Conservation (phyloP, 2,113 vertebrate genomes). For the Perccottus glenii region DNA sequence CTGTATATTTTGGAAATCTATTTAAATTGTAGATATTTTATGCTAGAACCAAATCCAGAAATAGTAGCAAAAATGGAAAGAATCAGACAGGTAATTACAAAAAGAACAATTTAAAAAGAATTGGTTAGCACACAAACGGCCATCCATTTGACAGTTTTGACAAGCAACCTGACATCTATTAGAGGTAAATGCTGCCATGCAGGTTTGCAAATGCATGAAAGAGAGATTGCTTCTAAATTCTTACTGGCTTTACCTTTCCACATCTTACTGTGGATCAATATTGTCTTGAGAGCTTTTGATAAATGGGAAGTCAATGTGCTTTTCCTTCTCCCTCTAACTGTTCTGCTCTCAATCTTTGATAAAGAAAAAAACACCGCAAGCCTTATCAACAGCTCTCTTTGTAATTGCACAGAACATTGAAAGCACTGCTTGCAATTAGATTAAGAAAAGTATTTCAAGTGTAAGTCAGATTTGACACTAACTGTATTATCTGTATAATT, state of each 20-base stretch:
- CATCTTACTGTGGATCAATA: conserved; percentile 55
- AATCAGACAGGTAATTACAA: conserved; percentile 24
- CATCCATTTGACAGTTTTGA: conserved; percentile 50
- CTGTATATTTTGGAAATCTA: background rate
- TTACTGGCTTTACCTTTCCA: conserved; percentile 55
- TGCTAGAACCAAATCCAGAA: conserved; percentile 8
- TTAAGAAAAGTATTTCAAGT: conserved; percentile 5
- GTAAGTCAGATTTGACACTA: conserved; percentile 22
- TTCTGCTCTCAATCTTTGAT: conserved; percentile 29
- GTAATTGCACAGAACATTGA: conserved; percentile 16
- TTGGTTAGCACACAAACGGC: background rate
- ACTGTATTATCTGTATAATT: conserved; percentile 6
- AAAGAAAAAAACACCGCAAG: conserved; percentile 33
- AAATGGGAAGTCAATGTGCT: conserved; percentile 50
- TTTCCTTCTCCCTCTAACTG: conserved; percentile 32
- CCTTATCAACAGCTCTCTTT: conserved; percentile 19
- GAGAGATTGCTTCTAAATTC: conserved; percentile 54
- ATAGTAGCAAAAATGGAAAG: background rate
- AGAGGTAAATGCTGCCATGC: conserved; percentile 44
- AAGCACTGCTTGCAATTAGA: background rate
- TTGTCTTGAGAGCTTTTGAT: conserved; percentile 54
- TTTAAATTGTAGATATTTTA: conserved; percentile 15
- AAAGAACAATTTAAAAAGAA: too few species aligned
- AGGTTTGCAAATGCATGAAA: conserved; percentile 52
- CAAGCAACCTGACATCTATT: conserved; percentile 41